Conservation (phyloP, 2,797 vertebrate species). For the Hybognathus amarus region DNA sequence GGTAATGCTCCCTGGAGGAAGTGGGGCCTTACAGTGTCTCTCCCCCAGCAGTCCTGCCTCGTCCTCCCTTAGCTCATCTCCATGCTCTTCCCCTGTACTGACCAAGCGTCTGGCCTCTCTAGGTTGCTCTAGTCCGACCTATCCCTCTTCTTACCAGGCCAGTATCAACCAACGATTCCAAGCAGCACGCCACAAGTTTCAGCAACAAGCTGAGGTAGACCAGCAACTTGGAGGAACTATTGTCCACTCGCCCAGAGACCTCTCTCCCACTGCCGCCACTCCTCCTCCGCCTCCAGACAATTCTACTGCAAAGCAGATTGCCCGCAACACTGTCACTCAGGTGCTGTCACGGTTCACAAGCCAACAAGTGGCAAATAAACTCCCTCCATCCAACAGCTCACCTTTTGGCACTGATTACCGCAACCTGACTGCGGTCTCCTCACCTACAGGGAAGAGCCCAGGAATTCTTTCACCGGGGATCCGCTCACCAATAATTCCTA, state of each 20-base stretch:
- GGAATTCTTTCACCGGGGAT: slow-evolving; percentile 83
- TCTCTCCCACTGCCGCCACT: slow-evolving; percentile 89
- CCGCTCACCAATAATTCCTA: slow-evolving; percentile 83
- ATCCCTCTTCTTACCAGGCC: slow-evolving; percentile 93
- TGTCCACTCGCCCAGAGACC: slow-evolving; percentile 88
- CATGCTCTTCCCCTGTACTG: slow-evolving; percentile 91
- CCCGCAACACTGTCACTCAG: slow-evolving; percentile 97
- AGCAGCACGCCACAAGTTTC: slow-evolving; percentile 95
- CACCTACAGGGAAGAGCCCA: slow-evolving; percentile 75
- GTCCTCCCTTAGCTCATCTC: slow-evolving; percentile 93
- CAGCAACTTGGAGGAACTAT: slow-evolving; percentile 80
- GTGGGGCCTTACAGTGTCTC: slow-evolving; percentile 70
- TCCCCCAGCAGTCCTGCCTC: slow-evolving; percentile 92
- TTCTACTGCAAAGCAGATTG: slow-evolving; percentile 90
- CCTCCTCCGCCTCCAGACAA: slow-evolving; percentile 85
- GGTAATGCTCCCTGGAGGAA: slow-evolving; percentile 78
- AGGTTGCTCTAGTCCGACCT: slow-evolving; percentile 80
- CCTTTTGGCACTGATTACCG: slow-evolving; percentile 98
- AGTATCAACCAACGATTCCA: slow-evolving; percentile 97
- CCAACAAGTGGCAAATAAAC: slow-evolving; percentile 84
- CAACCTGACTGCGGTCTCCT: slow-evolving; percentile 79
- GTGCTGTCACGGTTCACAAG: slow-evolving; percentile 96
- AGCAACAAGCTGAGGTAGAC: slow-evolving; percentile 92
- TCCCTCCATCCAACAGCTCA: slow-evolving; percentile 87
- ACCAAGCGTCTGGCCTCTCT: slow-evolving; percentile 85